Evolutionary conservation across 2,797 vertebrate genomes (phyloP).

Genomic region (Girardinus metallicus): DNA sequence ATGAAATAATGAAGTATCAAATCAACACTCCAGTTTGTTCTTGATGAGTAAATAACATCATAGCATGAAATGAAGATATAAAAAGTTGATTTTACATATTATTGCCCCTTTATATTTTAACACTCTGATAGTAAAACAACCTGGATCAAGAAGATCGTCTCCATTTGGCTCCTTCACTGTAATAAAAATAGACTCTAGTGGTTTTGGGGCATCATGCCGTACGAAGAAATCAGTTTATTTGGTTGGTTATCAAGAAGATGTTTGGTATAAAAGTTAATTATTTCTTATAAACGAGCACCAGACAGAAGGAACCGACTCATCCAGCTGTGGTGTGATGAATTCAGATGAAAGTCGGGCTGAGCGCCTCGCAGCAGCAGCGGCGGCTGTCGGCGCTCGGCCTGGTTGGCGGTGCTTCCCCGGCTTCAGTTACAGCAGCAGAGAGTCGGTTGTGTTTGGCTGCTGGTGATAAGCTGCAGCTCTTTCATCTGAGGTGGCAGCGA

Average conservation of each 20-base stretch:
- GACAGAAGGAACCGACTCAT: not conserved
- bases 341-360: not conserved
- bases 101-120: not conserved
- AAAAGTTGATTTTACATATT: too few species aligned
- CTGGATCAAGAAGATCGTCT: not conserved
- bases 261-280: not conserved
- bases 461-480: conserved; percentile 51
- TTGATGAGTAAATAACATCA: too few species aligned
- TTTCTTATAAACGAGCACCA: not conserved
- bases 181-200: not conserved
- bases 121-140: not conserved
- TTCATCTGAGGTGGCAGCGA: conserved; percentile 41
- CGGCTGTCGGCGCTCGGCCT: not conserved
- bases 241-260: not conserved
- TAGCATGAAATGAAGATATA: too few species aligned
- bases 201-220: not conserved
- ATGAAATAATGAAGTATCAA: too few species aligned
- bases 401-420: not conserved
- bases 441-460: conserved; percentile 59
- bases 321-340: not conserved
- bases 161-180: not conserved
- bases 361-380: conserved; percentile 16
- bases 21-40: too few species aligned
- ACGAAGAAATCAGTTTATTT: not conserved
- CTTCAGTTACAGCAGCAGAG: conserved; percentile 37